Conservation (phyloP, 2,113 vertebrate genomes). For the Tretioscincus oriximinensis region DNA sequence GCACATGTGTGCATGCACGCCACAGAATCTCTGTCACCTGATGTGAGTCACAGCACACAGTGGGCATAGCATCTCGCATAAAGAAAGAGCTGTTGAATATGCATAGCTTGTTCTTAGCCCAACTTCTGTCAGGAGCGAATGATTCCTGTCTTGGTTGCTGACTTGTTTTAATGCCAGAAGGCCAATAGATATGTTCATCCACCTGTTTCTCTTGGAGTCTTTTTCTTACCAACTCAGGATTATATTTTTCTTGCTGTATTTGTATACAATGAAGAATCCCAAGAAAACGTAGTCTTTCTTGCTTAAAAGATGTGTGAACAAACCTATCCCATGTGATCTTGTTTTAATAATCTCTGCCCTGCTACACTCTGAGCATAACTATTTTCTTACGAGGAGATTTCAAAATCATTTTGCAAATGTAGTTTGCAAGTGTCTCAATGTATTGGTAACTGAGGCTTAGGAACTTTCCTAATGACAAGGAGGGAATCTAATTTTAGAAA, state of each 20-base stretch:
- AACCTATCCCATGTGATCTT: background rate
- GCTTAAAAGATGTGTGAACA: background rate
- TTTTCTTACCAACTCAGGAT: background rate
- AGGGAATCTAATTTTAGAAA: too few relatives aligned
- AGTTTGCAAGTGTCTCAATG: background rate
- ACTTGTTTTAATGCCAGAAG: background rate
- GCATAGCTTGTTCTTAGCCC: conserved; percentile 9
- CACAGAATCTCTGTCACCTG: conserved; percentile 39
- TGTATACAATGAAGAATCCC: background rate
- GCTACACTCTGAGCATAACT: background rate
- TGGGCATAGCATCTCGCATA: background rate
- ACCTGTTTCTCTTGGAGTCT: background rate
- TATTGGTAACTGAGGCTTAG: too few relatives aligned
- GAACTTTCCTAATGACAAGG: too few relatives aligned
- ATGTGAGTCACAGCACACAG: background rate
- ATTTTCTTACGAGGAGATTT: background rate
- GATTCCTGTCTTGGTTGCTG: background rate
- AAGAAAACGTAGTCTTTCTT: background rate
- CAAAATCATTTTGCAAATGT: too few relatives aligned
- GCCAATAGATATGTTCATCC: fast-evolving
- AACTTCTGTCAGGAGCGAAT: fast-evolving
- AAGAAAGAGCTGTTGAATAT: conserved; percentile 44
- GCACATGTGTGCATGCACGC: background rate
- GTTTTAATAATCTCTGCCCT: background rate
- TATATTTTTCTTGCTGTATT: background rate